phyloP scores from a whole-genome alignment of 2,797 vertebrate genomes.

The Tenualosa ilisha region DNA sequence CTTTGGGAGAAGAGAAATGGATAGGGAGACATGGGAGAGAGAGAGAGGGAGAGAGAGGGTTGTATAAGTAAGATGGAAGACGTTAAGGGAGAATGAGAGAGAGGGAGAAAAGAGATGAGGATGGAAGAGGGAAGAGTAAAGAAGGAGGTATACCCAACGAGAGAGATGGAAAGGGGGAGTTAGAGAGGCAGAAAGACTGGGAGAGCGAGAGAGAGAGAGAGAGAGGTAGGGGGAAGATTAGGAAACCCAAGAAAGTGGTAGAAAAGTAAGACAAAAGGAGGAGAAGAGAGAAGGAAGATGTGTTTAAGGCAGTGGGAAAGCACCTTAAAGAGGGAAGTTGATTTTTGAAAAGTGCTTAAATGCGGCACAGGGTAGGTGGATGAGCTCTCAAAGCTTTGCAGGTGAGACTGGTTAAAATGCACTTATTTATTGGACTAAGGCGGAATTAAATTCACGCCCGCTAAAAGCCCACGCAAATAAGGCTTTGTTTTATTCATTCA shows the following conservation, averaged over 20 bases:
- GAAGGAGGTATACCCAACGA: neutral
- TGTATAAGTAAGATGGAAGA: neutral
- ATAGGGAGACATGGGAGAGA: neutral
- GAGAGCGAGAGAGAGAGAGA: neutral
- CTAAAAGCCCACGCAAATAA: neutral
- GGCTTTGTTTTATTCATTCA: neutral
- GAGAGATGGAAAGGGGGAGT: neutral
- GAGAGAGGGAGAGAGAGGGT: neutral
- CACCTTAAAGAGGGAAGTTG: neutral
- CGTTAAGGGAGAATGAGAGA: neutral
- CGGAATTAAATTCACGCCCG: neutral
- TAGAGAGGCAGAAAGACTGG: neutral
- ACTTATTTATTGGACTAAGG: neutral
- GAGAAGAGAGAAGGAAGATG: neutral
- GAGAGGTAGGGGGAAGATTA: neutral
- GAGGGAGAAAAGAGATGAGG: neutral
- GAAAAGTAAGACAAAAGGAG: neutral
- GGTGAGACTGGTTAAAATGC: neutral
- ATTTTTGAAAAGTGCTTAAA: neutral
- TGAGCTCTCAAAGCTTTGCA: neutral
- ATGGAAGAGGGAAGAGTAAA: neutral
- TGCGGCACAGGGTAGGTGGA: neutral
- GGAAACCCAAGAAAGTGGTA: neutral
- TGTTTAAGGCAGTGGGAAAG: neutral
- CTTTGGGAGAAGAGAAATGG: neutral